These are phyloP conservation scores for Pyrocoelia pectoralis DNA, from an alignment of 2,888 invertebrate genomes.

Conservation along the genomic window DNA sequence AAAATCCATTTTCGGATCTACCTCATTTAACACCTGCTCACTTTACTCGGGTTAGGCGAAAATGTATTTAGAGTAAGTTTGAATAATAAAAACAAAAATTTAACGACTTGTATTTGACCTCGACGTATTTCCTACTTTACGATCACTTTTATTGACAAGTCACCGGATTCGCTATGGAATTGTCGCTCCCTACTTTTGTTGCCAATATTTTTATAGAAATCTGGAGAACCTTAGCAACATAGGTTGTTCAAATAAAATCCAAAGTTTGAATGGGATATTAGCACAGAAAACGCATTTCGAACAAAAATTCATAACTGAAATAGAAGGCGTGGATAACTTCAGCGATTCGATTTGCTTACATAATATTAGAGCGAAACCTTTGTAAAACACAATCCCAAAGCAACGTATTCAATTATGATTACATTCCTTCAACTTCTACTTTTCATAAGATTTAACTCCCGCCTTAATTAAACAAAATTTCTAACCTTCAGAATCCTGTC, in stretches of 20 bases:
- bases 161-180: constrained; percentile 1
- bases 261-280: not conserved
- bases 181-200: not conserved
- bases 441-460: too few species aligned
- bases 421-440: too few species aligned
- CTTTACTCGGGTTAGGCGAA: too few species aligned
- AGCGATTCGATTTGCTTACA: too few species aligned
- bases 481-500: too few species aligned
- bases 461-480: too few species aligned
- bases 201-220: constrained; percentile 1
- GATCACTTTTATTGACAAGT: not conserved
- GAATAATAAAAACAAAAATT: not conserved
- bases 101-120: constrained; percentile 1
- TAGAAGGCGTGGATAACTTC: too few species aligned
- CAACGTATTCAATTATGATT: too few species aligned
- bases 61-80: not conserved
- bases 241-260: constrained; percentile 1
- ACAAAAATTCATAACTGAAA: not conserved
- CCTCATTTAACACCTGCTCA: too few species aligned
- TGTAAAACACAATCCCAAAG: too few species aligned
- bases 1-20: too few species aligned
- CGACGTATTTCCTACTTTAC: not conserved
- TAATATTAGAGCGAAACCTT: too few species aligned
- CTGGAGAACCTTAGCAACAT: not conserved
- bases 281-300: not conserved